These are phyloP conservation scores for Gari tellinella DNA, from an alignment of 2,888 invertebrate genomes.

Conservation along the genomic window DNA sequence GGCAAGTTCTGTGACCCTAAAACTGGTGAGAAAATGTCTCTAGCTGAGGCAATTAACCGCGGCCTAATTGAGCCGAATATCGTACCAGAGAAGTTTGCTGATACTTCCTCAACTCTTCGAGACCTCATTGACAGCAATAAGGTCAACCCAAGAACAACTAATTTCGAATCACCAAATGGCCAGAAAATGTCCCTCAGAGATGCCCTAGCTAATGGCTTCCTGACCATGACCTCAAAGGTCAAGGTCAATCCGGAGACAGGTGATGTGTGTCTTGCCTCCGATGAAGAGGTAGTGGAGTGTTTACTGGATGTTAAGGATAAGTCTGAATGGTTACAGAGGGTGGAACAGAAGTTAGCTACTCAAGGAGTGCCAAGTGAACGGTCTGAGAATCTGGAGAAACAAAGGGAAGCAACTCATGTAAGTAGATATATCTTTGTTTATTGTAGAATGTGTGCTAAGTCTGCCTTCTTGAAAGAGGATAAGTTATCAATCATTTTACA, in stretches of 20 bases:
- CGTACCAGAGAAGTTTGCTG: slow-evolving; percentile 74
- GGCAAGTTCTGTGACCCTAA: slow-evolving; percentile 88
- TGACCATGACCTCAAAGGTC: slow-evolving; percentile 89
- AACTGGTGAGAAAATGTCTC: slow-evolving; percentile 87
- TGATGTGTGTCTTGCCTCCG: slow-evolving; percentile 72
- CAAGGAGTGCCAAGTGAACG: slow-evolving; percentile 73
- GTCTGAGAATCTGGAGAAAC: slow-evolving; percentile 66
- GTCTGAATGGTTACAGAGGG: slow-evolving; percentile 78
- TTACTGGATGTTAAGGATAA: slow-evolving; percentile 79
- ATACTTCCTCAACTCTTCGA: slow-evolving; percentile 74
- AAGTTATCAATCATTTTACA: too few relatives aligned
- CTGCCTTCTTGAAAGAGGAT: too few relatives aligned
- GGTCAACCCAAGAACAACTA: slow-evolving; percentile 75
- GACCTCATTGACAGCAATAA: slow-evolving; percentile 78
- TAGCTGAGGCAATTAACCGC: slow-evolving; percentile 91
- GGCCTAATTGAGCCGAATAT: slow-evolving; percentile 86
- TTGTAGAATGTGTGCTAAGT: too few relatives aligned
- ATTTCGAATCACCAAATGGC: slow-evolving; percentile 84
- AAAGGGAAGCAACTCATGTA: slow-evolving; percentile 70
- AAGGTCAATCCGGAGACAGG: slow-evolving; percentile 84
- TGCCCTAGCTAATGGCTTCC: slow-evolving; percentile 89
- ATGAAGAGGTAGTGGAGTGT: slow-evolving; percentile 78
- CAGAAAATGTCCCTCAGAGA: slow-evolving; percentile 86
- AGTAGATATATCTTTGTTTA: slow-evolving; percentile 26
- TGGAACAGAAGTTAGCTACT: slow-evolving; percentile 75